phyloP scores from a whole-genome alignment of 2,113 vertebrate species.

The Loxodonta africana region DNA sequence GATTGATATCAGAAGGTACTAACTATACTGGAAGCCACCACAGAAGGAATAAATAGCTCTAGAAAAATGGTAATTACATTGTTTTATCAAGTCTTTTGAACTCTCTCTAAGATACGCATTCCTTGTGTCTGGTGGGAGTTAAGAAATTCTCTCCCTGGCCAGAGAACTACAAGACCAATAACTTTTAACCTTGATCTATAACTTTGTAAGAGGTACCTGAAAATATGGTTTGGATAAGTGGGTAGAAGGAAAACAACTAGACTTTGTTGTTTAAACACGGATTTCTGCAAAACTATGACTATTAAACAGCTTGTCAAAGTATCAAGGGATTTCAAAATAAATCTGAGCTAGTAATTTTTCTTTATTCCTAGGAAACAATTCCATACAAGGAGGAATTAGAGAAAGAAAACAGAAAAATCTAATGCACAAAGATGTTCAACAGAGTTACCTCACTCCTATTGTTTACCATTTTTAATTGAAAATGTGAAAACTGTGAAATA shows the following conservation, averaged over 20 bases:
- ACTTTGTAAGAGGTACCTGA: not conserved
- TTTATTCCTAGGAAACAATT: not conserved
- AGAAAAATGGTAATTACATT: not conserved
- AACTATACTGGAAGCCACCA: not conserved
- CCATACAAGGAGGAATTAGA: not conserved
- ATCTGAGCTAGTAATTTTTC: not conserved
- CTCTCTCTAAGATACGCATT: not conserved
- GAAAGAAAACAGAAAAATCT: too few relatives aligned
- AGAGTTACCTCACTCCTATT: not conserved
- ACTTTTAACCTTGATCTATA: not conserved
- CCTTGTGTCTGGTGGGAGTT: not conserved
- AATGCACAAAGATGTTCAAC: not conserved
- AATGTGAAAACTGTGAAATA: not conserved
- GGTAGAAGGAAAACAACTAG: not conserved
- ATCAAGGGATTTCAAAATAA: not conserved
- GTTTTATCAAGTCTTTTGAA: not conserved
- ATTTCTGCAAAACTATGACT: not conserved
- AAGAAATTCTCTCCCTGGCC: not conserved
- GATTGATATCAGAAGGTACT: not conserved
- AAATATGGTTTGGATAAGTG: not conserved
- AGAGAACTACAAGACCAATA: not conserved
- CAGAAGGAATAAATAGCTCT: not conserved
- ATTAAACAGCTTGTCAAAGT: not conserved
- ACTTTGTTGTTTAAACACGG: not conserved
- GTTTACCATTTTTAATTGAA: not conserved